Evolutionary conservation across 2,888 invertebrate species (phyloP).

Genomic region (Coelogynopora nodosa): DNA sequence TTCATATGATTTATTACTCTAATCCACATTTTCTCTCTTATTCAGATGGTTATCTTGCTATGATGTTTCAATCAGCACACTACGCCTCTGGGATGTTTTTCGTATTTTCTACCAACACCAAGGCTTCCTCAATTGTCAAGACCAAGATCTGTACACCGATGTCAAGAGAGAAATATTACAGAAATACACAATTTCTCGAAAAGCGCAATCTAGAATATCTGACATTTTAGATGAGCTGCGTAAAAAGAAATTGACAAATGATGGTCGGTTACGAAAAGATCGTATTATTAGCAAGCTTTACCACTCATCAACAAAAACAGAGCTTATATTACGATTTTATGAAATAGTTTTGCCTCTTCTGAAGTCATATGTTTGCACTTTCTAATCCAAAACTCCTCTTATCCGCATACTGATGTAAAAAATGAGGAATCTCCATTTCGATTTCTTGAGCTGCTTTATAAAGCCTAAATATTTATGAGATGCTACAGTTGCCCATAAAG

Average conservation of each 20-base stretch:
- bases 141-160: neutral
- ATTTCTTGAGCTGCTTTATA: neutral
- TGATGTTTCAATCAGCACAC: conserved; percentile 48
- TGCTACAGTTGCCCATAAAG: neutral
- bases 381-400: neutral
- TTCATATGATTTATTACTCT: too few relatives aligned
- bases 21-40: too few relatives aligned
- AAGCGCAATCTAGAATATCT: conserved; percentile 20
- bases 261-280: conserved; percentile 45
- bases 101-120: conserved; percentile 45
- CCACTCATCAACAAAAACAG: conserved; percentile 37
- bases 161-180: neutral
- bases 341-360: neutral
- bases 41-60: conserved; percentile 49
- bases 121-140: conserved; percentile 4
- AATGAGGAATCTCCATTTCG: neutral
- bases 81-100: conserved; percentile 47
- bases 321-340: neutral
- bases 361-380: neutral
- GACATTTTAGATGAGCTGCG: conserved; percentile 19
- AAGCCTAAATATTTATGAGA: neutral
- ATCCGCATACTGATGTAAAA: neutral
- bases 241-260: conserved; percentile 42
- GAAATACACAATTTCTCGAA: too few relatives aligned
- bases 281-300: conserved; percentile 44